Percentiles rank a stretch among this genome's conserved stretches.
Evolutionary conservation across 2,888 invertebrate genomes (phyloP).

Genomic region (Eupithecia subumbrata): DNA sequence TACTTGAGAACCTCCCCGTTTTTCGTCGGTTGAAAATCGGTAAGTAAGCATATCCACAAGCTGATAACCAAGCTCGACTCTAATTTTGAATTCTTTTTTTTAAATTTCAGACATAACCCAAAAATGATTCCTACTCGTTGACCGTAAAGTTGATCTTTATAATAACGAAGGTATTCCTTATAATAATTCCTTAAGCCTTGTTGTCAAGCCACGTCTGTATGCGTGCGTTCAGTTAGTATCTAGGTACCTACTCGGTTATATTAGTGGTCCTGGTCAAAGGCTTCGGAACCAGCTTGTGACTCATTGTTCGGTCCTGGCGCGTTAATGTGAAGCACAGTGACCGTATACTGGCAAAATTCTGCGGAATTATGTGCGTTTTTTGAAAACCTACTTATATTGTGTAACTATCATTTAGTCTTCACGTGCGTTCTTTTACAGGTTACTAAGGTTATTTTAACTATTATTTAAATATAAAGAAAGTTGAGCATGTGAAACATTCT

Average conservation of each 20-base stretch:
- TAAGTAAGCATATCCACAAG: too few relatives aligned
- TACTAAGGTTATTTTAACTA: neutral
- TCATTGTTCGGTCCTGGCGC: constrained; percentile 45
- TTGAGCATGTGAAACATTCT: neutral
- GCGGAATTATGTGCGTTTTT: neutral
- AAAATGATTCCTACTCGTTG: neutral
- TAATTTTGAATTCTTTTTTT: too few relatives aligned
- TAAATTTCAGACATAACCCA: neutral
- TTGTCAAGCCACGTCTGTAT: constrained; percentile 39
- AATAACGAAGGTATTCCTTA: neutral
- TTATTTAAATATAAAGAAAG: neutral
- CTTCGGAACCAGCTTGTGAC: constrained; percentile 44
- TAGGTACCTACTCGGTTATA: constrained; percentile 2
- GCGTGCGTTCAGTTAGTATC: constrained; percentile 23
- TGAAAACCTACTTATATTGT: neutral
- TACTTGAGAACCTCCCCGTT: too few relatives aligned
- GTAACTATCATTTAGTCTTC: neutral
- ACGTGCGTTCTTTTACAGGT: neutral
- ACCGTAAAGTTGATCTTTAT: neutral
- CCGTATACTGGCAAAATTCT: neutral
- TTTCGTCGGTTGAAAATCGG: too few relatives aligned
- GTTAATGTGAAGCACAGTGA: constrained; percentile 42
- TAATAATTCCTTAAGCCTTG: constrained; percentile 24
- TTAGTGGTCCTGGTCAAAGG: constrained; percentile 35
- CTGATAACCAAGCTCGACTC: too few relatives aligned